phyloP scores from a whole-genome alignment of 2,797 vertebrate genomes.

The Smutsia gigantea region DNA sequence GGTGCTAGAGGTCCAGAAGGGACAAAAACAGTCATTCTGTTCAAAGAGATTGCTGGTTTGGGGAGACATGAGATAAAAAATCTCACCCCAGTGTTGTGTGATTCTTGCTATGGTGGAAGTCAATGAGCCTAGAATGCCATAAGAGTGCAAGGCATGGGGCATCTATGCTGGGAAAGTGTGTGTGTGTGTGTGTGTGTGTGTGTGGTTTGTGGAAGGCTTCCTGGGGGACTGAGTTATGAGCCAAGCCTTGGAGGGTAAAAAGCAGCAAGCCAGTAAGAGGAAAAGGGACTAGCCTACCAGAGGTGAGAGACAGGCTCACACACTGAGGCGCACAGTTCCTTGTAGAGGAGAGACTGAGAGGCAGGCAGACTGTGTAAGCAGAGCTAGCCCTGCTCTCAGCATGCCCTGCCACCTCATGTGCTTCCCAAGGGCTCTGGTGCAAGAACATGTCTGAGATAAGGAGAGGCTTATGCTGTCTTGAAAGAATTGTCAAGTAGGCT shows the following conservation, averaged over 20 bases:
- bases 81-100: background rate
- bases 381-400: background rate
- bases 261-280: background rate
- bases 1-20: background rate
- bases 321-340: accelerated
- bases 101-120: background rate
- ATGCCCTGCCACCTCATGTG: background rate
- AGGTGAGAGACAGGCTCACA: accelerated
- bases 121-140: background rate
- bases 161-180: background rate
- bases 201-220: background rate
- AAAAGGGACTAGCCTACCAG: background rate
- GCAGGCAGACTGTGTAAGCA: background rate
- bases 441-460: background rate
- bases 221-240: background rate
- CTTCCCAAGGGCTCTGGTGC: background rate
- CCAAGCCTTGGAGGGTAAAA: background rate
- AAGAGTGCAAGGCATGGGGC: background rate
- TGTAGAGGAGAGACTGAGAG: background rate
- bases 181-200: background rate
- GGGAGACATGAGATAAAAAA: background rate
- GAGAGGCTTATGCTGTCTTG: background rate
- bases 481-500: background rate
- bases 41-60: background rate
- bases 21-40: background rate